A percentile compares a stretch with the other conserved stretches of the same genome.
phyloP scores from a whole-genome alignment of 1,140 invertebrate genomes.

The Leptinotarsa lineolata region DNA sequence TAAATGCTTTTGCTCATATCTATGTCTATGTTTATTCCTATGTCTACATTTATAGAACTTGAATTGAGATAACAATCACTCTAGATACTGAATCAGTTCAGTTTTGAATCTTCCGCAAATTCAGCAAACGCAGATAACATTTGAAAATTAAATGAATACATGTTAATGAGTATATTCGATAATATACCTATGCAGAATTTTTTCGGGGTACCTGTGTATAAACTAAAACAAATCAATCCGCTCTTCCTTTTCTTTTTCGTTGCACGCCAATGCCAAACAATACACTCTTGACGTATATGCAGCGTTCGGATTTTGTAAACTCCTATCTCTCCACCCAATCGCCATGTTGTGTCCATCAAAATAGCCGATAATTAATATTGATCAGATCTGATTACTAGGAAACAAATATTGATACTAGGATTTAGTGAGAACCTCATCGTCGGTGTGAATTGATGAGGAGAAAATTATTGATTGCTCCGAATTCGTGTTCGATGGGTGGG shows the following conservation, averaged over 20 bases:
- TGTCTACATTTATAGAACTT: too few species aligned
- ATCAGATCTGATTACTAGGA: slow-evolving; percentile 37
- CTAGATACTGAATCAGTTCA: too few species aligned
- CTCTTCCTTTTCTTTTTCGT: background rate
- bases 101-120: too few species aligned
- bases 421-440: slow-evolving; percentile 35
- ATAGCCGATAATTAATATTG: slow-evolving; percentile 44
- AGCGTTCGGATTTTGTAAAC: background rate
- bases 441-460: slow-evolving; percentile 38
- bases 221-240: too few species aligned
- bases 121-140: too few species aligned
- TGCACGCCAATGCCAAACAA: background rate
- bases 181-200: too few species aligned
- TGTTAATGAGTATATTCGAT: too few species aligned
- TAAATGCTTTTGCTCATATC: too few species aligned
- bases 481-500: slow-evolving; percentile 34
- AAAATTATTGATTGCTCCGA: slow-evolving; percentile 40
- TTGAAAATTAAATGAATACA: too few species aligned
- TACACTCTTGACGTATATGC: background rate
- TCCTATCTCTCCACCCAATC: background rate
- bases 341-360: slow-evolving; percentile 2
- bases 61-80: too few species aligned
- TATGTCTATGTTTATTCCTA: too few species aligned
- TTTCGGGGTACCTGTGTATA: too few species aligned
- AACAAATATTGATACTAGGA: slow-evolving; percentile 42